These are phyloP conservation scores for Eumerus sabulonum DNA, from an alignment of 2,888 invertebrate species.

Conservation along the genomic window DNA sequence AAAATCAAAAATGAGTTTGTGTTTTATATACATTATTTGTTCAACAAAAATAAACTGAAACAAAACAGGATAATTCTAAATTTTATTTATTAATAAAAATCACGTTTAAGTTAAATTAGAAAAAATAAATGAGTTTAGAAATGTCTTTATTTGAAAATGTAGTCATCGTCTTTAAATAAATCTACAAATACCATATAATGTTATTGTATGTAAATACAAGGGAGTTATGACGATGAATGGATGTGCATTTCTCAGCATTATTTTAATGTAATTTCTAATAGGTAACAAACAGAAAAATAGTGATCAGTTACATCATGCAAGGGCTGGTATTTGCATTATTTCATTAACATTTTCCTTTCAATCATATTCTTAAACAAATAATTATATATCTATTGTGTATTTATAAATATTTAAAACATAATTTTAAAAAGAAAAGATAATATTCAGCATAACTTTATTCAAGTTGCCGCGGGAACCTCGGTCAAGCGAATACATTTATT, in stretches of 20 bases:
- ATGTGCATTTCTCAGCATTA: constrained; percentile 45
- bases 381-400: constrained; percentile 17
- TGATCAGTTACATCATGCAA: constrained; percentile 35
- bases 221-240: constrained; percentile 48
- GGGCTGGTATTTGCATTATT: constrained; percentile 28
- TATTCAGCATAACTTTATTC: too few species aligned
- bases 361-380: constrained; percentile 56
- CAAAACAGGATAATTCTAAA: constrained; percentile 41
- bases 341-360: constrained; percentile 8
- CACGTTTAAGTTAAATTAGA: constrained; percentile 55
- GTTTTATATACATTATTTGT: constrained; percentile 16
- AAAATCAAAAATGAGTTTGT: constrained; percentile 21
- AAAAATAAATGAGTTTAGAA: constrained; percentile 58
- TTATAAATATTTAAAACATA: constrained; percentile 62
- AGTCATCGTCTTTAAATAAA: constrained; percentile 40
- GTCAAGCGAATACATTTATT: constrained; percentile 37
- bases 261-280: constrained; percentile 27
- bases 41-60: constrained; percentile 36
- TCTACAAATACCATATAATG: constrained; percentile 43
- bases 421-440: constrained; percentile 44
- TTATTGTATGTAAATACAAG: constrained; percentile 22
- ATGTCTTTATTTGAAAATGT: constrained; percentile 19
- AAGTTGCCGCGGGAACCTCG: constrained; percentile 44
- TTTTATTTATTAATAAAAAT: constrained; percentile 52
- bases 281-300: constrained; percentile 51